Evolutionary conservation across 2,888 invertebrate genomes (phyloP), one percentile per base, ranked within the genome.

Genomic region (Drosophila limbata): DNA sequence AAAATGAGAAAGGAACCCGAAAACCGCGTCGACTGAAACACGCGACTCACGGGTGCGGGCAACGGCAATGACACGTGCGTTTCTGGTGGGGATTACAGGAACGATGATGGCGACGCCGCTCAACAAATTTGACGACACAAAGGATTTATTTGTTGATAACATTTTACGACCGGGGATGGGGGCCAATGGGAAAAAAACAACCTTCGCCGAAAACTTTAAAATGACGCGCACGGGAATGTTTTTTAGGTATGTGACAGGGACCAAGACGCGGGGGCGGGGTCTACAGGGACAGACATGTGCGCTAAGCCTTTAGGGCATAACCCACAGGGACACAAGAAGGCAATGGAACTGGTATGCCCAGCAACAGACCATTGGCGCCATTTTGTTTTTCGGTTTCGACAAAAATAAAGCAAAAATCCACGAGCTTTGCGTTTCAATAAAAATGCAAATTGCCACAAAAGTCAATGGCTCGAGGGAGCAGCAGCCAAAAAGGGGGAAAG

Each of bases 371-470:
- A 83, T 88, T 88, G 77, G 80, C 82, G 79, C 78, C 89, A 78
- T 89, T 84, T 77, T 87, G 76, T 79, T 68, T 68, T 57, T 67
- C 57, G 66, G 47, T 31, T 81, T 66, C 63, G 60, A 53, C 64
- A 53, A 48, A 61, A 79, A 70, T 87, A 78, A 67, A 72, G 66
- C 69, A 73, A 85, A 91, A 92, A 91, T 90, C 91, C 91, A 84
- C 81, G 88, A 91, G 91, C 90, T 92, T 92, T 92, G 88, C 84
- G 90, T 92, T 92, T 91, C 91, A 92, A 92, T 92, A 92, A 92
- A 92, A 90, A 92, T 92, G 91, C 91, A 91, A 92, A 92, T 92
- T 88, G 74, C 73, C 71, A 45, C 60, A 73, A 73, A 73, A 77
- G 67, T 70, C 70, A 77, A 74, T 60, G 79, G 69, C 31, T 50